phyloP scores from a whole-genome alignment of 2,113 vertebrate species.

The Morone saxatilis region DNA sequence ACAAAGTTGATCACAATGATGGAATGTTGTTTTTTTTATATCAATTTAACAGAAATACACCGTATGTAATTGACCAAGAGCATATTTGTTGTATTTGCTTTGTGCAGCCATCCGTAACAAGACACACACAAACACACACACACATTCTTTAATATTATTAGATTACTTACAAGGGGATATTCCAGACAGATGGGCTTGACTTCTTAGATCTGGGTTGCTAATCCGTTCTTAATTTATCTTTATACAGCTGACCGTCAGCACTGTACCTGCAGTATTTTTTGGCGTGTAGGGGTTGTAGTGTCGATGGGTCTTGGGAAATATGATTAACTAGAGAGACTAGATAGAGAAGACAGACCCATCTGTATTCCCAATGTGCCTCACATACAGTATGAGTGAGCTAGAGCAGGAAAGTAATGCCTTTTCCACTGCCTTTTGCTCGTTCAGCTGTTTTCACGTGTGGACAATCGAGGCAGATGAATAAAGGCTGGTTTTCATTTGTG shows the following conservation, averaged over 20 bases:
- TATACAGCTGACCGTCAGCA: conserved; percentile 16
- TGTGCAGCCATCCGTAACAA: not conserved
- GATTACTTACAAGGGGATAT: conserved; percentile 7
- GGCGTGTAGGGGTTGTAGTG: not conserved
- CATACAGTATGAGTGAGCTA: conserved; percentile 41
- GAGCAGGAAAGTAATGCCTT: conserved; percentile 28
- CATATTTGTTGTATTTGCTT: conserved; percentile 13
- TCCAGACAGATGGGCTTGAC: conserved; percentile 33
- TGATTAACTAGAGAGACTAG: conserved; percentile 5
- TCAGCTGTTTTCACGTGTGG: conserved; percentile 64
- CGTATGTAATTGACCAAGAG: not conserved
- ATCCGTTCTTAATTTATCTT: conserved; percentile 36
- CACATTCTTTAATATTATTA: not conserved
- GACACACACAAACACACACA: not conserved
- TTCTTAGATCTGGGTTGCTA: conserved; percentile 25
- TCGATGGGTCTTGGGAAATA: conserved; percentile 11
- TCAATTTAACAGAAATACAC: not conserved
- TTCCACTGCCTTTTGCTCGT: conserved; percentile 37
- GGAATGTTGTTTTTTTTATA: not conserved
- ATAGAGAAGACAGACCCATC: conserved; percentile 42
- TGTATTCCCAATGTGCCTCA: conserved; percentile 41
- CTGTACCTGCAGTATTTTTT: conserved; percentile 20
- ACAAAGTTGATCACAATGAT: conserved; percentile 13
- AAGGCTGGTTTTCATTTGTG: conserved; percentile 47
- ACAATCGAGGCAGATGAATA: conserved; percentile 56